phyloP scores from a whole-genome alignment of 2,888 invertebrate genomes.

The Ormyrus pomaceus region DNA sequence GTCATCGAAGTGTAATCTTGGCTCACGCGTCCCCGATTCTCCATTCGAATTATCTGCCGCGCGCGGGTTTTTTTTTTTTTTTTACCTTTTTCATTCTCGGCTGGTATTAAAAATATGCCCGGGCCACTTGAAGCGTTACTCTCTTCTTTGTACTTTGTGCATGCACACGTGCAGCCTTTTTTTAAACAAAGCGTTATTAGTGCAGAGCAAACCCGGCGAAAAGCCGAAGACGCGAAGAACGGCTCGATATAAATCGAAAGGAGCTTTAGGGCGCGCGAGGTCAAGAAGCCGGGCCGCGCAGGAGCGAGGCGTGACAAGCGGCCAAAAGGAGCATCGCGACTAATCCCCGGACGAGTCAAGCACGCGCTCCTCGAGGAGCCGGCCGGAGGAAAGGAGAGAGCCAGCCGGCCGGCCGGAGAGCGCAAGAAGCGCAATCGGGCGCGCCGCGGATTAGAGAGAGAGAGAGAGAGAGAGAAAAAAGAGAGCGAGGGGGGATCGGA shows the following conservation, averaged over 20 bases:
- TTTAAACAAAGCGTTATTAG: no score
- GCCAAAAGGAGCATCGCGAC: constrained; percentile 40
- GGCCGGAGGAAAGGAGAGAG: not conserved
- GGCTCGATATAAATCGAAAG: no score
- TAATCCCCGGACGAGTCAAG: constrained; percentile 48
- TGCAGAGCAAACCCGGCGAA: no score
- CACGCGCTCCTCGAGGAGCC: constrained; percentile 18
- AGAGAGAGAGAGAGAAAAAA: not conserved
- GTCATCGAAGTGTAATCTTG: constrained; percentile 42
- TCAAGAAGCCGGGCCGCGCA: no score
- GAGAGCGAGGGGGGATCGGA: constrained; percentile 39
- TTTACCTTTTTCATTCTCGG: constrained; percentile 5
- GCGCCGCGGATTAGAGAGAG: not conserved
- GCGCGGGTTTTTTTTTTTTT: not conserved
- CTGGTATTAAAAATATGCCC: constrained; percentile 30
- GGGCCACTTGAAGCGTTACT: constrained; percentile 22
- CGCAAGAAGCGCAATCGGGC: constrained; percentile 32
- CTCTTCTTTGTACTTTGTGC: not conserved
- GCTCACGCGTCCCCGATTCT: constrained; percentile 48
- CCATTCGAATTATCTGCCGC: constrained; percentile 29
- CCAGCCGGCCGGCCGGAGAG: not conserved
- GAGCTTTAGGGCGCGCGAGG: no score
- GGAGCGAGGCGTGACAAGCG: no score
- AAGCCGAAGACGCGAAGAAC: no score
- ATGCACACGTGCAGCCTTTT: no score